Evolutionary conservation across 2,888 invertebrate species (phyloP).

Genomic region (Drosophila rellima): DNA sequence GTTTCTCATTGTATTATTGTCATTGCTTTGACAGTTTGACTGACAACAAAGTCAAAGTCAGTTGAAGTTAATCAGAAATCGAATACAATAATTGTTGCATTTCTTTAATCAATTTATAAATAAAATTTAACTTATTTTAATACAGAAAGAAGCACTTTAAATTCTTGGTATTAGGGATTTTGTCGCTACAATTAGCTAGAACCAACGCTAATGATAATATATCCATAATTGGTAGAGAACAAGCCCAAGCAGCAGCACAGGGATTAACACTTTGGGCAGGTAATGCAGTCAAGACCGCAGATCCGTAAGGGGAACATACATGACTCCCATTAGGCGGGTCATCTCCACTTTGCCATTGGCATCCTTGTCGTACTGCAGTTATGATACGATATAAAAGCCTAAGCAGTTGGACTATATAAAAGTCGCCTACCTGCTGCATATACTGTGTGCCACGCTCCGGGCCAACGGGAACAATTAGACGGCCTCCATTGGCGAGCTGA

Average conservation of each 20-base stretch:
- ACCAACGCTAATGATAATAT: constrained; percentile 39
- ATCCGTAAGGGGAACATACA: constrained; percentile 98
- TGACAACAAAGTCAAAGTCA: background rate
- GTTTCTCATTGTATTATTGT: background rate
- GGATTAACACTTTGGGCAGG: constrained; percentile 59
- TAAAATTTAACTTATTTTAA: constrained; percentile 11
- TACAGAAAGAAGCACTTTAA: constrained; percentile 26
- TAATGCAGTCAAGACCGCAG: constrained; percentile 86
- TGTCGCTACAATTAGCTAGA: constrained; percentile 1
- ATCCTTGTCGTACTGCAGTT: constrained; percentile 92
- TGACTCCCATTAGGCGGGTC: constrained; percentile 96
- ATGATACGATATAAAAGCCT: background rate
- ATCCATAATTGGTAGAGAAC: constrained; percentile 66
- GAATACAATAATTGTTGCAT: constrained; percentile 2
- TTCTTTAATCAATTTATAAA: constrained; percentile 12
- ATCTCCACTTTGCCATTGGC: constrained; percentile 91
- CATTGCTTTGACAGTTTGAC: background rate
- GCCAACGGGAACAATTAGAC: constrained; percentile 96
- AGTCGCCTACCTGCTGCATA: constrained; percentile 89
- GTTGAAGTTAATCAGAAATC: background rate
- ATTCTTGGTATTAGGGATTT: constrained; percentile 13
- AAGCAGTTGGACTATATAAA: background rate
- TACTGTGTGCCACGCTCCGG: constrained; percentile 94
- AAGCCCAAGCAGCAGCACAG: constrained; percentile 66
- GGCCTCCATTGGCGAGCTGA: constrained; percentile 88